Evolutionary conservation across 2,113 vertebrate genomes (phyloP).

Genomic region (Cyprinodon tularosa): DNA sequence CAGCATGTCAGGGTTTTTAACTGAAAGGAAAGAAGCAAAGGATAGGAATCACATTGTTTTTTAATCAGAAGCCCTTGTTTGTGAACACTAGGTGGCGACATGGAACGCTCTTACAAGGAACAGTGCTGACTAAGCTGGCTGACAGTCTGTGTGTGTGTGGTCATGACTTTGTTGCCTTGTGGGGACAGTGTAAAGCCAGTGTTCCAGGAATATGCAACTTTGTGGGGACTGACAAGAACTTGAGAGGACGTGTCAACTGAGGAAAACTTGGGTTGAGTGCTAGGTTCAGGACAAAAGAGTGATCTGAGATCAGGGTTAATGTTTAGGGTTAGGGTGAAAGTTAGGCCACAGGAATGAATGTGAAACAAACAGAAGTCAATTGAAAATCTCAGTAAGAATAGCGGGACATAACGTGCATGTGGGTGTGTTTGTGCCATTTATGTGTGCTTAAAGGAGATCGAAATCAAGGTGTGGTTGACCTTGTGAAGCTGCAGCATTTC

Average conservation of each 20-base stretch:
- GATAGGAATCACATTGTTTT: conserved; percentile 33
- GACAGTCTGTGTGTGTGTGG: conserved; percentile 28
- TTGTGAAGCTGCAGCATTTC: conserved; percentile 61
- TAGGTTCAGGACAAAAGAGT: no score
- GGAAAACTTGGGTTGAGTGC: no score
- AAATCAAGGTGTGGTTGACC: conserved; percentile 54
- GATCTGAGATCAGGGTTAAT: no score
- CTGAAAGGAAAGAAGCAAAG: background rate
- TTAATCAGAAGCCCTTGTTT: conserved; percentile 20
- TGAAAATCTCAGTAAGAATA: no score
- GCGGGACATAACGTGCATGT: background rate
- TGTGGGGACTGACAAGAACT: no score
- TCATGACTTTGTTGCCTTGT: no score
- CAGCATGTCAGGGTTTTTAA: background rate
- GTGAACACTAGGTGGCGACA: conserved; percentile 70
- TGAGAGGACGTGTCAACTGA: no score
- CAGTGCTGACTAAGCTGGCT: conserved; percentile 71
- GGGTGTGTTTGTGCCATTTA: conserved; percentile 38
- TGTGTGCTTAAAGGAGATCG: conserved; percentile 65
- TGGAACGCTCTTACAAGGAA: conserved; percentile 42
- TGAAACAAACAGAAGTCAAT: no score
- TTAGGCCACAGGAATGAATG: no score
- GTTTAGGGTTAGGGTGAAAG: no score
- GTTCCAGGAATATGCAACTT: no score
- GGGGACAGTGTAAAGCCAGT: no score